phyloP scores from a whole-genome alignment of 1,140 invertebrate species.

The Trigoniulus corallinus region DNA sequence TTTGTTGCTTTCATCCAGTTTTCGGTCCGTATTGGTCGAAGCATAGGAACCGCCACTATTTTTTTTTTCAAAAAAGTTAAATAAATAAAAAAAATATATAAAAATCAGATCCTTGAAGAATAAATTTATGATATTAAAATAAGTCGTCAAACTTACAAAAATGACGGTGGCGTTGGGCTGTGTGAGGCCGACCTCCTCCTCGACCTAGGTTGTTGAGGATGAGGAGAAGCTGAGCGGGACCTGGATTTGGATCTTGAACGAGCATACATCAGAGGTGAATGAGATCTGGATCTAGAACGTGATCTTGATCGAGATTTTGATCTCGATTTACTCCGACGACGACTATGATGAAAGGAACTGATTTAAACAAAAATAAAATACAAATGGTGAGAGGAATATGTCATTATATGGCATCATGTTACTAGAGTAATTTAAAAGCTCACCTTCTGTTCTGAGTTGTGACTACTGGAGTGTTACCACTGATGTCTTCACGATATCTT shows the following conservation, averaged over 20 bases:
- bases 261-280: slow-evolving; percentile 12
- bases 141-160: slow-evolving; percentile 37
- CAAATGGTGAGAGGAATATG: no score
- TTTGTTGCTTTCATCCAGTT: slow-evolving; percentile 71
- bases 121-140: neutral
- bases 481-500: slow-evolving; percentile 35
- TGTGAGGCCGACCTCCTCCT: slow-evolving; percentile 18
- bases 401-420: no score
- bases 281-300: slow-evolving; percentile 15
- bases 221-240: slow-evolving; percentile 12
- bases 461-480: neutral
- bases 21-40: slow-evolving; percentile 24
- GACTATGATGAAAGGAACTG: neutral
- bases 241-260: slow-evolving; percentile 17
- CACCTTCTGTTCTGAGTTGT: neutral
- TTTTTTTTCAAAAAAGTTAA: neutral
- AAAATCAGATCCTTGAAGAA: neutral
- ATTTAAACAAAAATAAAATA: no score
- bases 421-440: neutral
- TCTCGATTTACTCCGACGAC: slow-evolving; percentile 14
- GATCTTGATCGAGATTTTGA: slow-evolving; percentile 24
- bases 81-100: neutral
- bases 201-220: slow-evolving; percentile 5
- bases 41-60: neutral
- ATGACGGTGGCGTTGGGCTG: slow-evolving; percentile 63